These are phyloP conservation scores for Takifugu bimaculatus DNA, from an alignment of 2,113 vertebrate species.

Conservation along the genomic window DNA sequence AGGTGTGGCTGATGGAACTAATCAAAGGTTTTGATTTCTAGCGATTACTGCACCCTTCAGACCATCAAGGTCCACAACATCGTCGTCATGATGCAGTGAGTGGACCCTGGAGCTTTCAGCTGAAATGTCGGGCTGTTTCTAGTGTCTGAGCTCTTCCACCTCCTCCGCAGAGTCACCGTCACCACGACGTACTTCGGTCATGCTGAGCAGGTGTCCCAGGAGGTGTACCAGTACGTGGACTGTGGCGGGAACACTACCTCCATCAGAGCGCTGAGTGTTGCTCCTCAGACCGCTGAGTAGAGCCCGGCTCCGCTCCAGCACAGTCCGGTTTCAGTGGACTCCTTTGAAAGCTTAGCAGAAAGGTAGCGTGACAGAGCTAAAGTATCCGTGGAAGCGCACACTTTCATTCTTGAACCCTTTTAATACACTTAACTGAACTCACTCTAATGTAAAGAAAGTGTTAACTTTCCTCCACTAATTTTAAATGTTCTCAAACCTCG, in stretches of 20 bases:
- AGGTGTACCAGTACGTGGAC: constrained; percentile 94
- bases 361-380: too few relatives aligned
- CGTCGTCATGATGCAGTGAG: constrained; percentile 80
- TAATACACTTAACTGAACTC: too few relatives aligned
- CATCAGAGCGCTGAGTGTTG: background rate
- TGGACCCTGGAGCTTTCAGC: constrained; percentile 7
- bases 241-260: constrained; percentile 92
- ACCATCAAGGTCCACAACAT: constrained; percentile 79
- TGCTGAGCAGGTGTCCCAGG: constrained; percentile 89
- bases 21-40: constrained; percentile 20
- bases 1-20: background rate
- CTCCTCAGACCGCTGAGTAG: background rate
- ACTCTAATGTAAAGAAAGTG: too few relatives aligned
- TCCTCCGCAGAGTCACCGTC: constrained; percentile 82
- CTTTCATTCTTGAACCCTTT: too few relatives aligned
- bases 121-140: background rate
- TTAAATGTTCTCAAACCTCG: too few relatives aligned
- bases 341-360: too few relatives aligned
- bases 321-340: too few relatives aligned
- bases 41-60: constrained; percentile 75
- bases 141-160: background rate
- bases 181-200: constrained; percentile 90
- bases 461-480: too few relatives aligned
- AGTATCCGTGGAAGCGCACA: too few relatives aligned
- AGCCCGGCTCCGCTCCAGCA: background rate